Percentiles rank a stretch among this genome's conserved stretches.
Conservation (phyloP, 2,797 vertebrate species). For the Neopelma chrysocephalum region DNA sequence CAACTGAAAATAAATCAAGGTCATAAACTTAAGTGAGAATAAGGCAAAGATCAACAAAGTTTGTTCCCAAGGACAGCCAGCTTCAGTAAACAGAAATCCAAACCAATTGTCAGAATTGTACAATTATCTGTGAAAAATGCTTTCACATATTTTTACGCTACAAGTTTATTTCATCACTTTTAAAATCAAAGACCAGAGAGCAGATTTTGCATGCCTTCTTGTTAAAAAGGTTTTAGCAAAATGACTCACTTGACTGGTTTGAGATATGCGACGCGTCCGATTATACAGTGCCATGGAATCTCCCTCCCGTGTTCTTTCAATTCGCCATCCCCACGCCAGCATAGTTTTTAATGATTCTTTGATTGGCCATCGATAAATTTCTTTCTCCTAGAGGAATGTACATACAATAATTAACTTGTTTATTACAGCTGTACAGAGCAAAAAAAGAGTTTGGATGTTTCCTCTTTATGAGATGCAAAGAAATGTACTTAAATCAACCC, state of each 20-base stretch:
- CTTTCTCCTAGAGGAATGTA: conserved; percentile 84
- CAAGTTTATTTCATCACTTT: not conserved
- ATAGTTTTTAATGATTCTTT: conserved; percentile 94
- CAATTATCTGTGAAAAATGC: not conserved
- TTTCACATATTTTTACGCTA: not conserved
- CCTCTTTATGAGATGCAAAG: not conserved
- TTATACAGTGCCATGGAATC: conserved; percentile 86
- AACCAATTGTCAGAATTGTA: not conserved
- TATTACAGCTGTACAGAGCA: not conserved
- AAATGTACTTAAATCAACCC: not conserved
- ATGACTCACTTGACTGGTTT: conserved; percentile 87
- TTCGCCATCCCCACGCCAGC: conserved; percentile 92
- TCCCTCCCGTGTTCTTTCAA: conserved; percentile 88
- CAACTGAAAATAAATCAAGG: not conserved
- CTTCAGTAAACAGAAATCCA: not conserved
- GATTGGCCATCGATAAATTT: conserved; percentile 89
- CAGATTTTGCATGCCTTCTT: not conserved
- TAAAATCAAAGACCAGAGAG: not conserved
- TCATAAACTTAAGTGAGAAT: not conserved
- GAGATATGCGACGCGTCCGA: conserved; percentile 88
- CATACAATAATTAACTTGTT: not conserved
- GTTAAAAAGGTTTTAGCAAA: not conserved
- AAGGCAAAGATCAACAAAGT: not conserved
- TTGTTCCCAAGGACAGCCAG: not conserved
- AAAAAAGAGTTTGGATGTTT: not conserved